Conservation (phyloP, 64 coral and sea anemone species). For the Montipora foliosa region DNA sequence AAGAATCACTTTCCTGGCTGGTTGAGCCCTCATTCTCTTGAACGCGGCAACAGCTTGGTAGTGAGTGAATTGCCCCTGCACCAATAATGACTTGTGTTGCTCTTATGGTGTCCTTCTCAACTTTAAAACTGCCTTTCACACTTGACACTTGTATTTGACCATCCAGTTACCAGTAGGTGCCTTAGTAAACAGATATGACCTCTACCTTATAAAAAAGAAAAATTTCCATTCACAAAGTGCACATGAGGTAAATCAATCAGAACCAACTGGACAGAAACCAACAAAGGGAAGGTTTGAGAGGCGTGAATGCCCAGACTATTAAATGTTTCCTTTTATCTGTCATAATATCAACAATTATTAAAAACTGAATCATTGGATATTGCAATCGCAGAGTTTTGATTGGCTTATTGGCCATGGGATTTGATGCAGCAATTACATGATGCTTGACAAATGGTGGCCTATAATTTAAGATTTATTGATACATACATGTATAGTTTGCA, state of each 20-base stretch:
- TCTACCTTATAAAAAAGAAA: constrained; percentile 13
- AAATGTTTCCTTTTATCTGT: background rate
- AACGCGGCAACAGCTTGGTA: constrained; percentile 61
- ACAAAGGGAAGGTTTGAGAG: too few species aligned
- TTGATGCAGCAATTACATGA: too few species aligned
- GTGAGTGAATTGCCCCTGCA: constrained; percentile 57
- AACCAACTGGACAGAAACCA: background rate
- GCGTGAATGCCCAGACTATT: background rate
- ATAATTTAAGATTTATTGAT: too few species aligned
- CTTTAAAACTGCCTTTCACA: constrained; percentile 33
- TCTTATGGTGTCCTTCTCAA: constrained; percentile 26
- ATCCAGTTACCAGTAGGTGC: constrained; percentile 43
- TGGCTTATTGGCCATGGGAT: too few species aligned
- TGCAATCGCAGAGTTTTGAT: too few species aligned
- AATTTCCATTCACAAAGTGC: background rate
- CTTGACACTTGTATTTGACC: constrained; percentile 59
- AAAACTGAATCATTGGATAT: background rate
- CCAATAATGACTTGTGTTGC: constrained; percentile 65
- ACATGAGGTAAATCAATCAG: background rate
- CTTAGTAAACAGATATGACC: constrained; percentile 37
- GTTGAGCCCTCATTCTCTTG: constrained; percentile 46
- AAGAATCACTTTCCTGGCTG: constrained; percentile 46
- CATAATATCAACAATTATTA: background rate
- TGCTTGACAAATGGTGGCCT: too few species aligned
- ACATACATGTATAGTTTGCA: too few species aligned